Evolutionary conservation across 2,113 vertebrate genomes (phyloP).

Genomic region (Protomyctophum bolini): DNA sequence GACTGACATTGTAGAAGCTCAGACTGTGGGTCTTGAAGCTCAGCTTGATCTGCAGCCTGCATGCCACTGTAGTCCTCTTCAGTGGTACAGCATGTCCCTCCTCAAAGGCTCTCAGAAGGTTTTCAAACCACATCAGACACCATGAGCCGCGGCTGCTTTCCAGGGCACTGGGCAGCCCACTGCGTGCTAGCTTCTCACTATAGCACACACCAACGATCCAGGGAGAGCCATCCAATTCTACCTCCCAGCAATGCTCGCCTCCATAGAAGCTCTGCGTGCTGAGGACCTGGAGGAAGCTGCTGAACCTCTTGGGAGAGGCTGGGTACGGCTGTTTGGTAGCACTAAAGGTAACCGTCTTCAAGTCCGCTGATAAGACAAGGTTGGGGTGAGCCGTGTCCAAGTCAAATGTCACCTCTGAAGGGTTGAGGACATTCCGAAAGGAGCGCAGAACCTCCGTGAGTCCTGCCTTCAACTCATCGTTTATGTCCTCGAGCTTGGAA

Average conservation of each 20-base stretch:
- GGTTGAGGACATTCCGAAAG: conserved; percentile 70
- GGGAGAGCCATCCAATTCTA: conserved; percentile 71
- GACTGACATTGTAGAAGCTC: conserved; percentile 79
- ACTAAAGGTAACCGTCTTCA: conserved; percentile 71
- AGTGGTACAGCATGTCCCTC: conserved; percentile 69
- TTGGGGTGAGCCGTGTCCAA: conserved; percentile 74
- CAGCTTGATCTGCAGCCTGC: conserved; percentile 73
- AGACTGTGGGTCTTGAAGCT: conserved; percentile 76
- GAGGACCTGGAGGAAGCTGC: conserved; percentile 76
- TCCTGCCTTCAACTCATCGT: conserved; percentile 54
- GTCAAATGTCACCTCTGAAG: conserved; percentile 80
- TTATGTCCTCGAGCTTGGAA: conserved; percentile 64
- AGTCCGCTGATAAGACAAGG: conserved; percentile 76
- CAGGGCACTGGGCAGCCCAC: conserved; percentile 79
- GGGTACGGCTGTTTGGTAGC: conserved; percentile 64
- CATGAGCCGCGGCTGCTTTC: conserved; percentile 81
- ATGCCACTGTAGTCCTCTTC: conserved; percentile 68
- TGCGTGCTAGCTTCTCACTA: conserved; percentile 71
- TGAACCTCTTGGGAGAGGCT: conserved; percentile 66
- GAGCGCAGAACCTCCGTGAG: conserved; percentile 65
- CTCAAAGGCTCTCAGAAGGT: conserved; percentile 80
- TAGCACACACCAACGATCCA: conserved; percentile 80
- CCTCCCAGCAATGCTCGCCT: conserved; percentile 76
- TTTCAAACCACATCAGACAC: conserved; percentile 82
- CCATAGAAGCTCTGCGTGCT: conserved; percentile 76